Percentiles rank a stretch among this genome's conserved stretches.
Conservation (phyloP, 2,888 invertebrate species). For the Keiferia lycopersicella region DNA sequence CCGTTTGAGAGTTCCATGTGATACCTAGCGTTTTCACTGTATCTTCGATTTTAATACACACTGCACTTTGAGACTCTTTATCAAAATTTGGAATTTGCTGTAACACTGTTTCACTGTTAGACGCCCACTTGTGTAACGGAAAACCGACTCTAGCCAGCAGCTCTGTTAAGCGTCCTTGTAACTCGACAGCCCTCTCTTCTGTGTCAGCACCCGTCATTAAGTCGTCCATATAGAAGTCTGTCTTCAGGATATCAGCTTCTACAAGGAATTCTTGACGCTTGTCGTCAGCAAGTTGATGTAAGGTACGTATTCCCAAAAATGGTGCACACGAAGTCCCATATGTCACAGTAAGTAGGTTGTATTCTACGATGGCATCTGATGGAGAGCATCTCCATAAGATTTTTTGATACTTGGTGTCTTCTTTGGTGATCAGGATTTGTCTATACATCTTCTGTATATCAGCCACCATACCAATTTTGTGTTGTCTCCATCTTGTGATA, state of each 20-base stretch:
- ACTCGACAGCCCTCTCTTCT: not conserved
- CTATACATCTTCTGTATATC: slow-evolving; percentile 29
- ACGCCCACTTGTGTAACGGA: slow-evolving; percentile 31
- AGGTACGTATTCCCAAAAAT: slow-evolving; percentile 18
- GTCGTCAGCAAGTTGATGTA: slow-evolving; percentile 23
- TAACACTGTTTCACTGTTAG: slow-evolving; percentile 30
- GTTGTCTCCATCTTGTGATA: slow-evolving; percentile 33
- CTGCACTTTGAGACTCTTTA: slow-evolving; percentile 10
- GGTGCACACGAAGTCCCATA: slow-evolving; percentile 22
- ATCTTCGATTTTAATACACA: slow-evolving; percentile 27
- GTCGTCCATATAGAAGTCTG: slow-evolving; percentile 21
- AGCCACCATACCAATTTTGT: slow-evolving; percentile 32
- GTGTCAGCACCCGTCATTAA: slow-evolving; percentile 14
- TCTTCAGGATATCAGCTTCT: not conserved
- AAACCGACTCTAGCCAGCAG: slow-evolving; percentile 15
- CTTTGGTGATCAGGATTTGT: slow-evolving; percentile 28
- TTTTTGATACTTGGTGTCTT: slow-evolving; percentile 33
- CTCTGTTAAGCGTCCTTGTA: slow-evolving; percentile 7
- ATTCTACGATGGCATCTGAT: slow-evolving; percentile 25
- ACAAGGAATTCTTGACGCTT: not conserved
- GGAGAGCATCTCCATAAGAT: slow-evolving; percentile 28
- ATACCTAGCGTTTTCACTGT: slow-evolving; percentile 30
- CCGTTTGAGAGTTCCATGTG: slow-evolving; percentile 25
- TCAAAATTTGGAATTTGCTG: slow-evolving; percentile 13
- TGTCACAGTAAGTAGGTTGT: slow-evolving; percentile 23